Base-by-base conservation (phyloP, 1,140 invertebrate genomes). In the Neodiprion fabricii region DNA sequence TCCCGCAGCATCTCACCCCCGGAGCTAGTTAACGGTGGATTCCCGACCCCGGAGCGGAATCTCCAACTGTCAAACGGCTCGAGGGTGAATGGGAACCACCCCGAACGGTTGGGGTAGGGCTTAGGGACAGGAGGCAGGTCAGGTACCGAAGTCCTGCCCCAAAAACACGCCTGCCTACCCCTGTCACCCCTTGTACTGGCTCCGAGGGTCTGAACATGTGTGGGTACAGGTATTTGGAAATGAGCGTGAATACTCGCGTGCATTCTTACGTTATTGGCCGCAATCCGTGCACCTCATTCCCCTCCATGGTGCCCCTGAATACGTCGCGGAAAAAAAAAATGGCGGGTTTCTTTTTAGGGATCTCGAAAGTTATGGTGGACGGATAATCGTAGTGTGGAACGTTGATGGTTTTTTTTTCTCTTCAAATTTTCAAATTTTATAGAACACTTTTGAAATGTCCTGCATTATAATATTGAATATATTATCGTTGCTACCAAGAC, bases 111-210 rank as follows among this genome's bases (percentile, higher is more conserved):
- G 53, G 53, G 53, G 53, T 61, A 61, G 53, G 53, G 53, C 53
- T 61, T 61, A 61, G 11, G 53, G 11, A 61, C 53, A 17, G 53
- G 11, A 61, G 53, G 53, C 53, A 61, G 53, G 53, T 61, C 53
- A 61, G 53, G 53, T 61, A 61, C 53, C 11, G n/a, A 61, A 61
- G 53, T 61, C 53, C 53, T 61, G 53, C 53, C 53, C 53, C 53
- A 61, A 61, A 61, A 61, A 61, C 53, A 61, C 53, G 53, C 53
- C 53, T 61, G 53, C 53, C 53, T 14, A 17, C 28, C n/a, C 53
- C 53, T 9, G 53, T 61, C 53, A 61, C 53, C 53, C 53, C 53
- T 61, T 12, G n/a, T 61, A 40, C 28, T 40, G 28, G 28, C 28
- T 40, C 28, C 5, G 28, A 40, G 28, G 28, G 28, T 40, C 28